Conservation (phyloP, 2,113 vertebrate genomes). For the Catagonus wagneri region DNA sequence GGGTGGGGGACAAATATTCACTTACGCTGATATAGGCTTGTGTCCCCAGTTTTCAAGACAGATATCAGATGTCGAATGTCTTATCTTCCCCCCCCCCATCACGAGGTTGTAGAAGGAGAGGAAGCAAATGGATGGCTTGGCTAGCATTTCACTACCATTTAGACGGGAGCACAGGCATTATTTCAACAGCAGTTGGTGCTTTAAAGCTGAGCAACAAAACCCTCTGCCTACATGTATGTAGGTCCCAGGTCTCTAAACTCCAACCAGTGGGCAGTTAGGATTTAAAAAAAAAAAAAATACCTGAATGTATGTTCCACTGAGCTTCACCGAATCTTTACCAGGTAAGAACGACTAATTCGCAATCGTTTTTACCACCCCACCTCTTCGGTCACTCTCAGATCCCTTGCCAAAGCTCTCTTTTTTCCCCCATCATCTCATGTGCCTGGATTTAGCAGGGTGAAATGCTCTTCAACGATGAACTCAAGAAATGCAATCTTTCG, state of each 20-base stretch:
- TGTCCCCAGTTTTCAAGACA: conserved; percentile 67
- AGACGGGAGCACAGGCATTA: conserved; percentile 55
- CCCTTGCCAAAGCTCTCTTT: not conserved
- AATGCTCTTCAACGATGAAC: not conserved
- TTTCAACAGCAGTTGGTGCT: conserved; percentile 40
- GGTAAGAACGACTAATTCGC: not conserved
- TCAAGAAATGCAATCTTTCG: not conserved
- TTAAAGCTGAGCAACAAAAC: not conserved
- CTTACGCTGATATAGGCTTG: not conserved
- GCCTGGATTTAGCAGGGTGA: not conserved
- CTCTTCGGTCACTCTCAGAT: not conserved
- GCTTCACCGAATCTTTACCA: not conserved
- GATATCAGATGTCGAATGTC: conserved; percentile 61
- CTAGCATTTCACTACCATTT: conserved; percentile 77
- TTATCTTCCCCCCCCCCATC: not conserved
- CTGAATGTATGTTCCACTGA: not conserved
- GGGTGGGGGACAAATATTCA: not conserved
- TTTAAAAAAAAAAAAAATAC: not conserved
- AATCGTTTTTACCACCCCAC: not conserved
- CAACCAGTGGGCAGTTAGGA: not conserved
- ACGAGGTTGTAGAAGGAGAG: conserved; percentile 23
- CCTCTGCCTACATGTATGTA: not conserved
- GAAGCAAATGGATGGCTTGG: conserved; percentile 40
- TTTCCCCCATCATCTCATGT: not conserved
- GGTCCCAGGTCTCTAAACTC: not conserved